Percentiles rank a stretch among this genome's conserved stretches.
Conservation (phyloP, 1,140 invertebrate species). For the Dysdera silvatica region DNA sequence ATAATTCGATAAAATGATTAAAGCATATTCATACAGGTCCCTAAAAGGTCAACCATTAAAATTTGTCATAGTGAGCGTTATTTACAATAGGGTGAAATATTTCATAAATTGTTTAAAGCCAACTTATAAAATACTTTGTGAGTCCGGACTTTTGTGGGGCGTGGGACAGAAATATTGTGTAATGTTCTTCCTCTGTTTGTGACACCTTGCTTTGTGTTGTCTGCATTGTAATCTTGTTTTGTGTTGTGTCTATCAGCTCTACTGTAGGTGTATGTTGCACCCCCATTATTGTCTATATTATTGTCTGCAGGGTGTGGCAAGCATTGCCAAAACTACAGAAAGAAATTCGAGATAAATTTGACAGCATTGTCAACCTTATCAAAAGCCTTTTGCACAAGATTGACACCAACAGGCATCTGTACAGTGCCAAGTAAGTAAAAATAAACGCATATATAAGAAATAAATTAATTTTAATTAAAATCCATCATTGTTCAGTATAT, state of each 20-base stretch:
- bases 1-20: too few species aligned
- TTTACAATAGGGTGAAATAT: too few species aligned
- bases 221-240: background rate
- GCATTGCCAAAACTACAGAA: slow-evolving; percentile 51
- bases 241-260: background rate
- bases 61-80: too few species aligned
- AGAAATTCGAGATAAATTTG: slow-evolving; percentile 30
- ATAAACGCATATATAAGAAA: too few species aligned
- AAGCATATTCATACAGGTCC: too few species aligned
- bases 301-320: slow-evolving; percentile 50
- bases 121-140: background rate
- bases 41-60: too few species aligned
- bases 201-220: too few species aligned
- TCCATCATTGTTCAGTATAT: too few species aligned
- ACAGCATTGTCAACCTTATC: slow-evolving; percentile 25
- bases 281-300: slow-evolving; percentile 13
- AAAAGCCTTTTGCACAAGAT: slow-evolving; percentile 38
- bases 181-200: too few species aligned
- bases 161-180: too few species aligned
- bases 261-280: background rate
- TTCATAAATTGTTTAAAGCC: too few species aligned
- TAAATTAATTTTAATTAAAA: too few species aligned
- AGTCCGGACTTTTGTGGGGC: background rate
- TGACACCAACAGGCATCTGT: slow-evolving; percentile 48
- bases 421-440: slow-evolving; percentile 49